Evolutionary conservation across 2,797 vertebrate species (phyloP).

Genomic region (Hydrophis major): DNA sequence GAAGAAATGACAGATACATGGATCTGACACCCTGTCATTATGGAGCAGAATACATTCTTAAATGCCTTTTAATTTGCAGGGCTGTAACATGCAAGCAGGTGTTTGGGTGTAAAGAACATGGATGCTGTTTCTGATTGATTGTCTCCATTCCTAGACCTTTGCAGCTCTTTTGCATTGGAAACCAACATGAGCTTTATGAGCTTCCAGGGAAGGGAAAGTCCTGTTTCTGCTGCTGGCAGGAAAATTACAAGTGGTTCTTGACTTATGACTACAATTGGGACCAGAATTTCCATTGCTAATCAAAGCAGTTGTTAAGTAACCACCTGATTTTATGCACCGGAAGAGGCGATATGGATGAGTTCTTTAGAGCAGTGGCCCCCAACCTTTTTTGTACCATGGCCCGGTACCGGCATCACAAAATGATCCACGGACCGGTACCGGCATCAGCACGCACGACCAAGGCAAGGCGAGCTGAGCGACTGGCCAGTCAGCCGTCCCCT

Average conservation of each 20-base stretch:
- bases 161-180: conserved; percentile 7
- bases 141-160: conserved; percentile 21
- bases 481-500: too few species aligned
- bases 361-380: too few species aligned
- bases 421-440: too few species aligned
- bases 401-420: too few species aligned
- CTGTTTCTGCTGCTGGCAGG: conserved; percentile 10
- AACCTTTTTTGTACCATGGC: too few species aligned
- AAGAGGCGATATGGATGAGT: not conserved
- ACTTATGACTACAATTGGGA: not conserved
- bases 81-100: not conserved
- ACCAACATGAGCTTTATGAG: conserved; percentile 6
- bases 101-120: conserved; percentile 15
- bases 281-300: not conserved
- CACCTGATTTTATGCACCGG: not conserved
- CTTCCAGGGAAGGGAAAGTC: conserved; percentile 22
- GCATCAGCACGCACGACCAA: too few species aligned
- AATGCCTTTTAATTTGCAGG: not conserved
- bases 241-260: conserved; percentile 23
- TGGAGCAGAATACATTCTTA: conserved; percentile 6
- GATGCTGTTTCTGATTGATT: conserved; percentile 33
- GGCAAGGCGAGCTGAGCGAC: too few species aligned
- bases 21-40: not conserved
- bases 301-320: not conserved
- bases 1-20: too few species aligned